Evolutionary conservation across 2,797 vertebrate genomes (phyloP).

Genomic region (Heteromormyrus szaboi): DNA sequence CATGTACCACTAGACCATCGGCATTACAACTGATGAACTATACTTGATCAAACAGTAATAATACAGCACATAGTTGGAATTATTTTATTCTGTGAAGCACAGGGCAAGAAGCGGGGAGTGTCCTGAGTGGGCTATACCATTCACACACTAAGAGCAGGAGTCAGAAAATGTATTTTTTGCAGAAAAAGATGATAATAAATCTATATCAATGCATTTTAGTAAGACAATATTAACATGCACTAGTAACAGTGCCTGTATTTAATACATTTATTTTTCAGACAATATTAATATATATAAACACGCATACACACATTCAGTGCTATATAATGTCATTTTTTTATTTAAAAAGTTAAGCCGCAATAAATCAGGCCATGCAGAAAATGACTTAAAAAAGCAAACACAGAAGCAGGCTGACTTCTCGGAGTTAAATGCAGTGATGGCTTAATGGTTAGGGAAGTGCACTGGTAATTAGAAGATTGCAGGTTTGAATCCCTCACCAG

Average conservation of each 20-base stretch:
- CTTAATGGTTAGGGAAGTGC: not conserved
- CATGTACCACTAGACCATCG: not conserved
- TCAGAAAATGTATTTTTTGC: not conserved
- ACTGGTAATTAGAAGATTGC: not conserved
- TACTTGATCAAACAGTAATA: not conserved
- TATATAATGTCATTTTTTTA: not conserved
- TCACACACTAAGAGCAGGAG: not conserved
- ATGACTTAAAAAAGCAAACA: not conserved
- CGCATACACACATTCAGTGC: not conserved
- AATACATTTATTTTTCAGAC: not conserved
- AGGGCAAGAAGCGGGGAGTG: not conserved
- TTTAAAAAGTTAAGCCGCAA: not conserved
- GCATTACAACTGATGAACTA: not conserved
- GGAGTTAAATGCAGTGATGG: not conserved
- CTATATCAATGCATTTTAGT: not conserved
- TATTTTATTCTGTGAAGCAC: not conserved
- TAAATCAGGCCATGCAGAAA: not conserved
- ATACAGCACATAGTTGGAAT: not conserved
- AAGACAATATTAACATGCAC: not conserved
- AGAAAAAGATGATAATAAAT: not conserved
- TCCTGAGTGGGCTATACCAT: not conserved
- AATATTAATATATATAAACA: not conserved
- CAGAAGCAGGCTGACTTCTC: not conserved
- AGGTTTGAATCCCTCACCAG: not conserved
- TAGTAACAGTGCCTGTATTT: not conserved